phyloP scores from a whole-genome alignment of 2,113 vertebrate species.

The Circaetus cinerascens region DNA sequence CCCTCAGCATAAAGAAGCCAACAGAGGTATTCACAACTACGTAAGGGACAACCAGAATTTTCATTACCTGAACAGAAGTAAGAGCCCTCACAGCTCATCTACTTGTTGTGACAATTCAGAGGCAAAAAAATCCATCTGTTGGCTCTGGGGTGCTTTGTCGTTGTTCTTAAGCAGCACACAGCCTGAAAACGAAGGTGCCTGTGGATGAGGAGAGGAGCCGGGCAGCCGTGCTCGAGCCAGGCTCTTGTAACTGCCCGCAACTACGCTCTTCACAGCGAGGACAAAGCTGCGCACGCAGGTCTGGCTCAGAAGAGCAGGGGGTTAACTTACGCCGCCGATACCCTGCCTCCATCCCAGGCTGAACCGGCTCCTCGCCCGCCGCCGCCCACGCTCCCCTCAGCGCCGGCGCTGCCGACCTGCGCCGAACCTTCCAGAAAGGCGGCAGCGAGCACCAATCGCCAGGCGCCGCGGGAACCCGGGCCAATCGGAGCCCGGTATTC shows the following conservation, averaged over 20 bases:
- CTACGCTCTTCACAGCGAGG: fast-evolving
- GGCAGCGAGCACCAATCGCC: neutral
- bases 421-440: neutral
- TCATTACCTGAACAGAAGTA: neutral
- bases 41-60: fast-evolving
- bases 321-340: fast-evolving
- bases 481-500: neutral
- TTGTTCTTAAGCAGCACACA: too few relatives aligned
- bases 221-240: fast-evolving
- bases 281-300: fast-evolving
- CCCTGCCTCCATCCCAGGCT: fast-evolving
- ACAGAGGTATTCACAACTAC: neutral
- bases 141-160: fast-evolving
- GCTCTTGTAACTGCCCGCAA: too few relatives aligned
- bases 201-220: fast-evolving
- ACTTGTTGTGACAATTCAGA: fast-evolving
- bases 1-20: fast-evolving
- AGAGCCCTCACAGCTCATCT: fast-evolving
- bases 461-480: fast-evolving
- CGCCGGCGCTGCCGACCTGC: fast-evolving
- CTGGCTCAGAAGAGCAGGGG: fast-evolving
- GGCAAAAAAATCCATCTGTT: neutral
- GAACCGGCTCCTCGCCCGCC: fast-evolving
- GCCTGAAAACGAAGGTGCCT: fast-evolving
- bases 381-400: neutral